A percentile compares a stretch with the other conserved stretches of the same genome.
These are phyloP conservation scores for Syngnathus rostellatus DNA, from an alignment of 2,797 vertebrate genomes.

Conservation along the genomic window DNA sequence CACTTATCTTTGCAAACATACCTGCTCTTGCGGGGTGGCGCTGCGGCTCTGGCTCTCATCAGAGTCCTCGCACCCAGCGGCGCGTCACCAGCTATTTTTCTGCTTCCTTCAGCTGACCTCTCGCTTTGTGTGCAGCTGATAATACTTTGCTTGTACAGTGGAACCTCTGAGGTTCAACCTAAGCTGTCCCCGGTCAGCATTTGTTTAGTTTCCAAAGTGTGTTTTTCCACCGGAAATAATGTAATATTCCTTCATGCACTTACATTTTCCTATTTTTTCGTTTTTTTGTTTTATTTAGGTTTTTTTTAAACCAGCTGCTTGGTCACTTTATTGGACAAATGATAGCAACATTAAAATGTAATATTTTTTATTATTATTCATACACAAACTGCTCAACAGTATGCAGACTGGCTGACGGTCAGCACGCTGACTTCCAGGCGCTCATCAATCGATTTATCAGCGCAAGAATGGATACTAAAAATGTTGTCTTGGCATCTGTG, in stretches of 20 bases:
- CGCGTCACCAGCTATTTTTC: constrained; percentile 7
- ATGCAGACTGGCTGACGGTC: no score
- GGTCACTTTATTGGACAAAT: no score
- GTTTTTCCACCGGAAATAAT: neutral
- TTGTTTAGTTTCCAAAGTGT: neutral
- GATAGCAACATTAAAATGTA: no score
- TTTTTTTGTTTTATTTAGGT: no score
- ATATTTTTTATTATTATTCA: no score
- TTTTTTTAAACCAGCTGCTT: no score
- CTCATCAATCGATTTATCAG: no score
- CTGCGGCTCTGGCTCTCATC: constrained; percentile 22
- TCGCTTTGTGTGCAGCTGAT: constrained; percentile 9
- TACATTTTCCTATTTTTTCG: no score
- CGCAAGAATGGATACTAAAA: neutral
- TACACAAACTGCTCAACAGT: no score
- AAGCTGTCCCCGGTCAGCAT: neutral
- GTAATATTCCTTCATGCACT: neutral
- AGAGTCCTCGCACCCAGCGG: constrained; percentile 3
- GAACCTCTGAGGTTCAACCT: neutral
- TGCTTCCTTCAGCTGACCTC: constrained; percentile 12
- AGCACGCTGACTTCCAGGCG: no score
- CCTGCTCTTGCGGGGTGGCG: constrained; percentile 36
- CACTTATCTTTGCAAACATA: constrained; percentile 53
- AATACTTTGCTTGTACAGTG: neutral
- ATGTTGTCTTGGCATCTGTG: neutral